Evolutionary conservation across 2,113 vertebrate species (phyloP).

Genomic region (Anhinga anhinga): DNA sequence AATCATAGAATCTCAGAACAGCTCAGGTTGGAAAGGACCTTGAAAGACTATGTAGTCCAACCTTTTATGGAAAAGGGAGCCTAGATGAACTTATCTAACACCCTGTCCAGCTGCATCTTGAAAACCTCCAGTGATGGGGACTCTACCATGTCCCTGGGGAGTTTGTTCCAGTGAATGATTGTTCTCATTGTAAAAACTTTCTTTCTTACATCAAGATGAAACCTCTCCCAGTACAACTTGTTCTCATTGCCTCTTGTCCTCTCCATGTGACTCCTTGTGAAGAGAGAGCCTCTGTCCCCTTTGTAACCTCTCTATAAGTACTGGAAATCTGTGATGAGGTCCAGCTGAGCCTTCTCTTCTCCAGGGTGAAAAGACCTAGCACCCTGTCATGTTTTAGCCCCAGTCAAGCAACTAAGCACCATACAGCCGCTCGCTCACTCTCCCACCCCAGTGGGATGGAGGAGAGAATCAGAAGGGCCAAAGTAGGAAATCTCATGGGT

Average conservation of each 20-base stretch:
- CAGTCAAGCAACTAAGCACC: too few species aligned
- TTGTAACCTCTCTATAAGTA: background rate
- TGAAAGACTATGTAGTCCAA: accelerated
- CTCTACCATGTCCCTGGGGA: background rate
- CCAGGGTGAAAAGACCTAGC: background rate
- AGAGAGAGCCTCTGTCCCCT: background rate
- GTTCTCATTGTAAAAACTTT: background rate
- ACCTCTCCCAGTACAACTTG: background rate
- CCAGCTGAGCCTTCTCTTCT: background rate
- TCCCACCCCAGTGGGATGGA: too few species aligned
- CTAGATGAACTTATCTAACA: background rate
- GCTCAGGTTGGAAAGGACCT: background rate
- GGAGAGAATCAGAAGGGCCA: too few species aligned
- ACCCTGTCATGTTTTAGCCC: background rate
- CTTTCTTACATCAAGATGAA: background rate
- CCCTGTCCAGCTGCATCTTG: accelerated
- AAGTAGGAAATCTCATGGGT: too few species aligned
- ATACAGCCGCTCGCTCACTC: too few species aligned
- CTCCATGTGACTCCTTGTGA: background rate
- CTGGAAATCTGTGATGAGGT: background rate
- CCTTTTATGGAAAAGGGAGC: background rate
- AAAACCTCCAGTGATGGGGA: background rate
- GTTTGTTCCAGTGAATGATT: background rate
- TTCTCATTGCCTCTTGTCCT: background rate
- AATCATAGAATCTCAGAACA: background rate